Evolutionary conservation across 2,113 vertebrate genomes (phyloP).

Genomic region (Talpa occidentalis): DNA sequence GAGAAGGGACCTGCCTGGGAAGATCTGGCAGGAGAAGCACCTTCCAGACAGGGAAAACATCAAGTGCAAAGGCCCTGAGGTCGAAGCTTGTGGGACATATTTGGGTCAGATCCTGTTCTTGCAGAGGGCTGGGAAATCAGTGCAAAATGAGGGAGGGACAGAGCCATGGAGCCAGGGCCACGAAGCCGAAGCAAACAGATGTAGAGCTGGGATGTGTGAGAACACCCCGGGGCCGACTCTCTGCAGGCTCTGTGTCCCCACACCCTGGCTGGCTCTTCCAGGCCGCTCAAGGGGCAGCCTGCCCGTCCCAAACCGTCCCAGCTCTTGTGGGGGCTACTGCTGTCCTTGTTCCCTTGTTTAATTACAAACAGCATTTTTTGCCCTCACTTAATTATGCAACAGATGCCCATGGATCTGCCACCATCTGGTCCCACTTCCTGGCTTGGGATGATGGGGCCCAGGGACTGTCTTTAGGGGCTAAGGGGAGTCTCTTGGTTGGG

Average conservation of each 20-base stretch:
- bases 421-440: background rate
- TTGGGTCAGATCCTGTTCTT: background rate
- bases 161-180: background rate
- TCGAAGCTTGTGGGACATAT: too few species aligned
- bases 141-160: background rate
- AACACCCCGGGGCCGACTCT: background rate
- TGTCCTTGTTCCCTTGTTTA: background rate
- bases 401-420: fast-evolving
- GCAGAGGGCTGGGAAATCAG: background rate
- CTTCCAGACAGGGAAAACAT: background rate
- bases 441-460: background rate
- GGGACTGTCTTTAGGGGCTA: background rate
- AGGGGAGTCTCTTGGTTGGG: background rate
- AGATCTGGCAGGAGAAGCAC: background rate
- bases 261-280: background rate
- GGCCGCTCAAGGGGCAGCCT: background rate
- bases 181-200: background rate
- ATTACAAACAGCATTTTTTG: background rate
- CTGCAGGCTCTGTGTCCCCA: too few species aligned
- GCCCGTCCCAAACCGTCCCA: background rate
- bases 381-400: background rate
- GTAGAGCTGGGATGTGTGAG: background rate
- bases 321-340: background rate
- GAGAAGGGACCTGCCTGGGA: background rate
- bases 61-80: background rate